These are phyloP conservation scores for Parasteatoda tepidariorum DNA, from an alignment of 1,140 invertebrate species.

Conservation along the genomic window DNA sequence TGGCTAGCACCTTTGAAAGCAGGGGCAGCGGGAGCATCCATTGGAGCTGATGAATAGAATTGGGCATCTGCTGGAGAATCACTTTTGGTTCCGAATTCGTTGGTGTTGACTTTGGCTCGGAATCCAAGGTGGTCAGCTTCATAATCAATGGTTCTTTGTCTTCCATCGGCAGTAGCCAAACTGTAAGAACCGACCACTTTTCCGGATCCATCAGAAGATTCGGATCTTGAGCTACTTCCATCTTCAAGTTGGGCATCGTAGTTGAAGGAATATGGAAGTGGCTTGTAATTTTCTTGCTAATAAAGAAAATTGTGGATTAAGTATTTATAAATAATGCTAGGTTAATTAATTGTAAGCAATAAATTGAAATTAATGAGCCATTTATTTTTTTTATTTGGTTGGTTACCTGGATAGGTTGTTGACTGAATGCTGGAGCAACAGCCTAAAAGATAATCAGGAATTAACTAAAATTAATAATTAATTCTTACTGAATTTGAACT, in stretches of 20 bases:
- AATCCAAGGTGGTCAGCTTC: conserved; percentile 61
- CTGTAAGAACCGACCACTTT: conserved; percentile 63
- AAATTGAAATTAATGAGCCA: no score
- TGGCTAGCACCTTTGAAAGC: neutral
- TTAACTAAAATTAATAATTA: no score
- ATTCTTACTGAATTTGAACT: no score
- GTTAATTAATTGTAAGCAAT: no score
- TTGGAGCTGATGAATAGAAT: conserved; percentile 52
- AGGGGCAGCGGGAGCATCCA: neutral
- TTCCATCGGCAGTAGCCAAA: conserved; percentile 58
- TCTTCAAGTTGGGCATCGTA: conserved; percentile 38
- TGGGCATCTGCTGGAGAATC: conserved; percentile 57
- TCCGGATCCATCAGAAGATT: conserved; percentile 60
- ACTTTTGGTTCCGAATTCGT: conserved; percentile 59
- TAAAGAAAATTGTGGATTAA: neutral
- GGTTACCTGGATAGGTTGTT: no score
- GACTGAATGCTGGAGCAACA: no score
- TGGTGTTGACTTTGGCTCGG: conserved; percentile 57
- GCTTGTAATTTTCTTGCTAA: neutral
- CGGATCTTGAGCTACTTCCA: conserved; percentile 38
- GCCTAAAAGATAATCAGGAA: no score
- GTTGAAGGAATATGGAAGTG: conserved; percentile 49
- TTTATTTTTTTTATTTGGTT: no score
- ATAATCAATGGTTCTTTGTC: conserved; percentile 60
- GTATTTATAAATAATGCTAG: no score